phyloP scores from a whole-genome alignment of 2,113 vertebrate genomes.

The Hemiprocne comata region DNA sequence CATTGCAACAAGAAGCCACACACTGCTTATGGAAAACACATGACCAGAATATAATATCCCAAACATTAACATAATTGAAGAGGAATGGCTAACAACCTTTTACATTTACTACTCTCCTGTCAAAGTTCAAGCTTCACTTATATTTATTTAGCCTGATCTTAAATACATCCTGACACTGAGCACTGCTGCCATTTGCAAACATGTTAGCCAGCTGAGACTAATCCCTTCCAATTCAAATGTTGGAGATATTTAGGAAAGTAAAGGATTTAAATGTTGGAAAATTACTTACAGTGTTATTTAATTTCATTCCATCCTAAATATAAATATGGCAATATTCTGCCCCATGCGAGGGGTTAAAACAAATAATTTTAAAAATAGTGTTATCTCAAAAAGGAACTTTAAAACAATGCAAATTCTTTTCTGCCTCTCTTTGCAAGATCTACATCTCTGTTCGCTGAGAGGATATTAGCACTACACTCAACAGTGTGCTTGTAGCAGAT shows the following conservation, averaged over 20 bases:
- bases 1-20: background rate
- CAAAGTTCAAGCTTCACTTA: background rate
- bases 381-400: background rate
- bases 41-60: background rate
- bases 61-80: background rate
- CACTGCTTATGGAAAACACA: background rate
- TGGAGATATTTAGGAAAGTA: background rate
- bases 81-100: background rate
- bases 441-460: background rate
- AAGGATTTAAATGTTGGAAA: background rate
- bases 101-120: background rate
- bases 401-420: background rate
- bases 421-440: background rate
- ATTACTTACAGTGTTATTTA: background rate
- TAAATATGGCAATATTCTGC: background rate
- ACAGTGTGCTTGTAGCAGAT: background rate
- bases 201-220: background rate
- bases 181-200: background rate
- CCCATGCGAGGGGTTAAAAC: background rate
- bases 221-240: background rate
- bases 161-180: background rate
- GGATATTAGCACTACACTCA: background rate
- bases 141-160: background rate
- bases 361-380: fast-evolving
- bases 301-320: background rate